Conservation (phyloP, 2,797 vertebrate genomes). For the Taenioides sp. region DNA sequence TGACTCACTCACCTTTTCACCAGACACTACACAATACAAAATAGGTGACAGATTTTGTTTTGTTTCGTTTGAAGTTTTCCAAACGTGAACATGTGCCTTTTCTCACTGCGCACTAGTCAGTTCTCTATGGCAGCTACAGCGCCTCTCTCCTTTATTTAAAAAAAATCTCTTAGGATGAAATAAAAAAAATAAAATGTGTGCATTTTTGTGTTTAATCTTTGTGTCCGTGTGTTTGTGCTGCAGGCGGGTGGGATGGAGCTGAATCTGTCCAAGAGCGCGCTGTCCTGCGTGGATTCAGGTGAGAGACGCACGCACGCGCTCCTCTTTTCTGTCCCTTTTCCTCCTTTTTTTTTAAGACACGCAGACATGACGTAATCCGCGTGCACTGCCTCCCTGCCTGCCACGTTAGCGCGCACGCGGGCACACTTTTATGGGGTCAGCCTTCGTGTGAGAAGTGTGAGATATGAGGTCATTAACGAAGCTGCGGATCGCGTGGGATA, state of each 20-base stretch:
- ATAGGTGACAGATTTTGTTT: too few relatives aligned
- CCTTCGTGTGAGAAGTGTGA: conserved; percentile 10
- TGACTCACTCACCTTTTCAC: too few relatives aligned
- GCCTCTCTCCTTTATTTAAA: too few relatives aligned
- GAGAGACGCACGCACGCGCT: conserved; percentile 16
- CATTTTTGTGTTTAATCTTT: conserved; percentile 5
- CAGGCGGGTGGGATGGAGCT: conserved; percentile 78
- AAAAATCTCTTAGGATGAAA: background rate
- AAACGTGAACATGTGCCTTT: too few relatives aligned
- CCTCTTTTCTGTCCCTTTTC: background rate
- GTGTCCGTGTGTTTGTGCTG: conserved; percentile 30
- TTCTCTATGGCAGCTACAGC: too few relatives aligned
- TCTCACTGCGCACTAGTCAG: too few relatives aligned
- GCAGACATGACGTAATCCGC: conserved; percentile 5
- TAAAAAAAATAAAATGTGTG: background rate
- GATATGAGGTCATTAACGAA: conserved; percentile 11
- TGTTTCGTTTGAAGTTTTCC: too few relatives aligned
- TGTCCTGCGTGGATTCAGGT: conserved; percentile 71
- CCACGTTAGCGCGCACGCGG: background rate
- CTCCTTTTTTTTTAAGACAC: background rate
- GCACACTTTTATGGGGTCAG: background rate
- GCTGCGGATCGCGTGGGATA: background rate
- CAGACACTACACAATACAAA: too few relatives aligned
- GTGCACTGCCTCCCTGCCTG: background rate
- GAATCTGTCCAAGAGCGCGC: conserved; percentile 74